These are phyloP conservation scores for Chlorops oryzae DNA, from an alignment of 1,140 invertebrate genomes.

Conservation along the genomic window DNA sequence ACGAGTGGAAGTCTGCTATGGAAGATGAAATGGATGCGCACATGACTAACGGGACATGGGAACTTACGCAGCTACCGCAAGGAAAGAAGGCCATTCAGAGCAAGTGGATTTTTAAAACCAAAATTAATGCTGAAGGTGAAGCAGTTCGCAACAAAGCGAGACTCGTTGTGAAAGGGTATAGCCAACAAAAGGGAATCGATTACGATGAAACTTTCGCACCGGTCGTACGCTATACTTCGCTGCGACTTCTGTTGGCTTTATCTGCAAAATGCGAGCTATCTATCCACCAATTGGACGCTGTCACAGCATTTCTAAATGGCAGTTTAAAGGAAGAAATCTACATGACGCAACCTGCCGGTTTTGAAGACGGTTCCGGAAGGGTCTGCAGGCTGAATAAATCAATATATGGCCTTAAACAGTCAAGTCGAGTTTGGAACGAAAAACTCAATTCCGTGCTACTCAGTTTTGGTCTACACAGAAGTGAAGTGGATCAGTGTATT, in stretches of 20 bases:
- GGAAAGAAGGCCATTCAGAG: no score
- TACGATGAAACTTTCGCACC: neutral
- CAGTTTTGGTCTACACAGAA: conserved; percentile 10
- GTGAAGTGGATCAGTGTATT: conserved; percentile 18
- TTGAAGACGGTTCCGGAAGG: conserved; percentile 9
- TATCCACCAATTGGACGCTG: conserved; percentile 38
- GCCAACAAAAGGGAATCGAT: conserved; percentile 10
- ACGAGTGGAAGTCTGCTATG: neutral
- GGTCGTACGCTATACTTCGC: neutral
- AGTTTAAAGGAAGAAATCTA: conserved; percentile 44
- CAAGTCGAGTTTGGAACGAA: conserved; percentile 26
- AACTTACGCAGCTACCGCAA: no score
- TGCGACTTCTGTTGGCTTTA: conserved; percentile 1
- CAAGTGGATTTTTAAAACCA: no score
- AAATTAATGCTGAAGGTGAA: no score
- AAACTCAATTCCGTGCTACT: conserved; percentile 23
- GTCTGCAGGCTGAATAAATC: conserved; percentile 24
- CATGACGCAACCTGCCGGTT: conserved; percentile 43
- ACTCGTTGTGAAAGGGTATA: conserved; percentile 7
- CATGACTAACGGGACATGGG: neutral
- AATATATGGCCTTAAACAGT: conserved; percentile 34
- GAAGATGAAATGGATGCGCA: conserved; percentile 1
- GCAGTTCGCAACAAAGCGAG: neutral
- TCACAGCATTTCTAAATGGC: conserved; percentile 46
- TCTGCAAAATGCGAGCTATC: conserved; percentile 26